Percentiles rank a stretch among this genome's conserved stretches.
These are phyloP conservation scores for Tetrapedia diversipes DNA, from an alignment of 2,888 invertebrate species.

Conservation along the genomic window DNA sequence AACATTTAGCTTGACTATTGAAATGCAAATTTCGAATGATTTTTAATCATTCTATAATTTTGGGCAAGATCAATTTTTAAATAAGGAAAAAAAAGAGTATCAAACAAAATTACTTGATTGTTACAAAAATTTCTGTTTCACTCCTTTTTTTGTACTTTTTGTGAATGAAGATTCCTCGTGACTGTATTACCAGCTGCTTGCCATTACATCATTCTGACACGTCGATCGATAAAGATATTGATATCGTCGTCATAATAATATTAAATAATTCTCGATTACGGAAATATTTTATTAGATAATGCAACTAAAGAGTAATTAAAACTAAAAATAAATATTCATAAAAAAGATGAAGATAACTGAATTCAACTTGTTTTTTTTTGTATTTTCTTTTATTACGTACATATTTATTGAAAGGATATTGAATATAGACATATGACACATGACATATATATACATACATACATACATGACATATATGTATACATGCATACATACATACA, in stretches of 20 bases:
- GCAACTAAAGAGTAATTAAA: slow-evolving; percentile 6
- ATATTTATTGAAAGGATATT: not conserved
- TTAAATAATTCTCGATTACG: slow-evolving; percentile 26
- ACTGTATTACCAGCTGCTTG: not conserved
- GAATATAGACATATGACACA: not conserved
- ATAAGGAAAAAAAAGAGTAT: not conserved
- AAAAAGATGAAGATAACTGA: not conserved
- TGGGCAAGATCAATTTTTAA: not conserved
- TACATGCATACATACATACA: too few species aligned
- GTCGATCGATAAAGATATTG: slow-evolving; percentile 34
- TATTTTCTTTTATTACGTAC: not conserved
- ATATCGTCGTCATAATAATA: slow-evolving; percentile 27
- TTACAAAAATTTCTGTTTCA: not conserved
- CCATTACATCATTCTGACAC: slow-evolving; percentile 33
- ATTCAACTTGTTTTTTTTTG: not conserved
- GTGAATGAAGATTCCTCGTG: slow-evolving; percentile 13
- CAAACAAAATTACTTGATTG: not conserved
- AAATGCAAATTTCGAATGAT: too few species aligned
- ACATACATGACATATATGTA: too few species aligned
- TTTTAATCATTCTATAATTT: too few species aligned
- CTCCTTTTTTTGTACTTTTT: not conserved
- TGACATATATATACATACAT: not conserved
- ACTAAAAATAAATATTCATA: slow-evolving; percentile 20
- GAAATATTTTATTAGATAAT: slow-evolving; percentile 16
- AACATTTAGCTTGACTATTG: too few species aligned